Evolutionary conservation across 2,797 vertebrate genomes (phyloP).

Genomic region (Ispidina lecontei): DNA sequence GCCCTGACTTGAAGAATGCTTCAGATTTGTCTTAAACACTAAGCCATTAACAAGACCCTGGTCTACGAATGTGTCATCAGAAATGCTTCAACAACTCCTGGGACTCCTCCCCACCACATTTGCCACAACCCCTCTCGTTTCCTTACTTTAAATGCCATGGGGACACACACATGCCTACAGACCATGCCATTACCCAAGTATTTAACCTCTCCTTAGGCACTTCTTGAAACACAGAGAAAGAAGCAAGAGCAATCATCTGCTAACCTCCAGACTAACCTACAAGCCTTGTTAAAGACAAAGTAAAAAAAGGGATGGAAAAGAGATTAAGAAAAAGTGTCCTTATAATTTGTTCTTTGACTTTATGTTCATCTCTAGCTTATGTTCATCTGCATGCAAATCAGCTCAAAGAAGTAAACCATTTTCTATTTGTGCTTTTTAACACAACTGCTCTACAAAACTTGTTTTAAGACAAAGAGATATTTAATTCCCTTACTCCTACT

Average conservation of each 20-base stretch:
- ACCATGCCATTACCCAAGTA: not conserved
- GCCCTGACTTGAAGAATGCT: conserved; percentile 49
- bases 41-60: conserved; percentile 46
- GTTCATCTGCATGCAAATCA: not conserved
- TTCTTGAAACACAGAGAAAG: not conserved
- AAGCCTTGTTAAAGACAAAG: not conserved
- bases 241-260: not conserved
- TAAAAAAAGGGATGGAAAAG: not conserved
- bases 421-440: not conserved
- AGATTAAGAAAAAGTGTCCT: not conserved
- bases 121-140: not conserved
- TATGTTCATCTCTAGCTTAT: not conserved
- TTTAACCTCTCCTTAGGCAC: not conserved
- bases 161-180: not conserved
- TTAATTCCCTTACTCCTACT: not conserved
- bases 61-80: conserved; percentile 27
- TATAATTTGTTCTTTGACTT: not conserved
- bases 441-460: not conserved
- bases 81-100: conserved; percentile 36
- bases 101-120: not conserved
- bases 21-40: conserved; percentile 42
- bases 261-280: not conserved
- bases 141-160: not conserved
- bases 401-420: not conserved
- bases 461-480: not conserved